Percentiles rank a stretch among this genome's conserved stretches.
Conservation (phyloP, 2,888 invertebrate genomes). For the Andrena hattorfiana region DNA sequence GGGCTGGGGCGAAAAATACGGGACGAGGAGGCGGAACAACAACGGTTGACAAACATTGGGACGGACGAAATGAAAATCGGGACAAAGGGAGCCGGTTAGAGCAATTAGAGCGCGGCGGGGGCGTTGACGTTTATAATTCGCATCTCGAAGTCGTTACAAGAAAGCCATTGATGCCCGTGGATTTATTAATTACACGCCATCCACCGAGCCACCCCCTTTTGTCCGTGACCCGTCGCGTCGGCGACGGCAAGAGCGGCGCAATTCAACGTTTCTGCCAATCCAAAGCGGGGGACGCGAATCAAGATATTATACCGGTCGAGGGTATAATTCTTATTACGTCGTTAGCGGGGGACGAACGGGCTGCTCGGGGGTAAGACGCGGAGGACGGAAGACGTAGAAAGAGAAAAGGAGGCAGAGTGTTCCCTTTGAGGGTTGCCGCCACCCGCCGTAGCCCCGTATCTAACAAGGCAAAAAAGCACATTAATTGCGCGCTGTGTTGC, state of each 20-base stretch:
- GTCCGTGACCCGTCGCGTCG: slow-evolving; percentile 15
- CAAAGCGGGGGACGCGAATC: slow-evolving; percentile 45
- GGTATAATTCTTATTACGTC: slow-evolving; percentile 75
- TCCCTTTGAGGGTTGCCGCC: slow-evolving; percentile 72
- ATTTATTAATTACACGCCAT: slow-evolving; percentile 64
- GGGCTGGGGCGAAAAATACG: background rate
- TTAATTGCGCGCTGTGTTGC: slow-evolving; percentile 84
- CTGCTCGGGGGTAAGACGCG: background rate
- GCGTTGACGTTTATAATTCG: slow-evolving; percentile 49
- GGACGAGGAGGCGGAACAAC: background rate
- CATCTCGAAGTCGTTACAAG: slow-evolving; percentile 36
- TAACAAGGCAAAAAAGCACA: slow-evolving; percentile 83
- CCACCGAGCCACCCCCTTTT: slow-evolving; percentile 32
- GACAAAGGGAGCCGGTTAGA: slow-evolving; percentile 41
- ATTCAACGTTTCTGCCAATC: slow-evolving; percentile 63
- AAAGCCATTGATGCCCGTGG: slow-evolving; percentile 43
- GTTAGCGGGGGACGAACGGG: slow-evolving; percentile 23
- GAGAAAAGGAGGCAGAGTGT: slow-evolving; percentile 23
- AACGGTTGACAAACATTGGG: slow-evolving; percentile 44
- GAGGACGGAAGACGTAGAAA: background rate
- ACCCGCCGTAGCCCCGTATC: slow-evolving; percentile 62
- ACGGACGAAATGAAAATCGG: slow-evolving; percentile 33
- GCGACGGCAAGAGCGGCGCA: slow-evolving; percentile 12
- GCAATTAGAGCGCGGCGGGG: slow-evolving; percentile 31
- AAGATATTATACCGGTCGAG: slow-evolving; percentile 63